These are phyloP conservation scores for Tyria jacobaeae DNA, from an alignment of 2,888 invertebrate species.

Conservation along the genomic window DNA sequence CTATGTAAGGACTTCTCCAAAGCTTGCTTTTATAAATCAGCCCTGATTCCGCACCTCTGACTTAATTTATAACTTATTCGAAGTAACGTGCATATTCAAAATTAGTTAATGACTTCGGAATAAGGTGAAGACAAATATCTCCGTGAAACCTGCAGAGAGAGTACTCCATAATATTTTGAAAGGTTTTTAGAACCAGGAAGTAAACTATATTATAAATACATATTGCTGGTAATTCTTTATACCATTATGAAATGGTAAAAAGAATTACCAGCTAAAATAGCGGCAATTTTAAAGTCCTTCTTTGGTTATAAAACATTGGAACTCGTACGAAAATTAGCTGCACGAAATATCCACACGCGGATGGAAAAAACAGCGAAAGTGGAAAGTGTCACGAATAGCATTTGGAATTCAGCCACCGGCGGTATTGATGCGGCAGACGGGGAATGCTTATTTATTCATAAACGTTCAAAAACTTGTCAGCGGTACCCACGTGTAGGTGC, in stretches of 20 bases:
- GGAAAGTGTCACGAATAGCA: constrained; percentile 81
- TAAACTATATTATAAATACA: too few relatives aligned
- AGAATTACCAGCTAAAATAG: constrained; percentile 14
- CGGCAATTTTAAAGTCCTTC: constrained; percentile 27
- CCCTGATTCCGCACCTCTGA: too few relatives aligned
- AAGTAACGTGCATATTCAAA: too few relatives aligned
- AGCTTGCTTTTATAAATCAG: too few relatives aligned
- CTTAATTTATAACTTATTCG: too few relatives aligned
- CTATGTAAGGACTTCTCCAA: too few relatives aligned
- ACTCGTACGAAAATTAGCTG: constrained; percentile 67
- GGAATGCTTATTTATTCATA: constrained; percentile 82
- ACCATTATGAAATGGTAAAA: constrained; percentile 24
- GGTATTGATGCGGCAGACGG: constrained; percentile 84
- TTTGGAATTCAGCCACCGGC: constrained; percentile 80
- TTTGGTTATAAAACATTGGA: constrained; percentile 15
- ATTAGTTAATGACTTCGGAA: too few relatives aligned
- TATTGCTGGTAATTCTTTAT: too few relatives aligned
- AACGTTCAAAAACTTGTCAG: constrained; percentile 82
- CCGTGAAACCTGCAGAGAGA: too few relatives aligned
- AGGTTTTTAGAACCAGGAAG: too few relatives aligned
- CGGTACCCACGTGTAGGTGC: constrained; percentile 48
- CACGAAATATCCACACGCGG: constrained; percentile 67
- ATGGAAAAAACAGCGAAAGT: constrained; percentile 77
- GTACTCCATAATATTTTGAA: too few relatives aligned
- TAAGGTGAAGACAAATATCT: too few relatives aligned